Evolutionary conservation across 2,797 vertebrate species (phyloP).

Genomic region (Chaetophractus vellerosus): DNA sequence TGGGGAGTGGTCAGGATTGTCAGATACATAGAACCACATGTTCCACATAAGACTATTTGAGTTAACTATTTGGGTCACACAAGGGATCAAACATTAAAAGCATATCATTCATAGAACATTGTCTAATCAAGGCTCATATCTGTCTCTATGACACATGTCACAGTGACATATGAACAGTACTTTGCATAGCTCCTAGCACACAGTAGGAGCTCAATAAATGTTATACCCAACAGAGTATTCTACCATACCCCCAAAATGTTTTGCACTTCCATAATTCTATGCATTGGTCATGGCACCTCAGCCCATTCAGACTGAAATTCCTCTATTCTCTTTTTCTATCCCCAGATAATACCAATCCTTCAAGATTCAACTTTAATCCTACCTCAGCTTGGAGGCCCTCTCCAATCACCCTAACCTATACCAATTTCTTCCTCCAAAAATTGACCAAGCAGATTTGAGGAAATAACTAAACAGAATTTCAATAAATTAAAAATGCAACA

Average conservation of each 20-base stretch:
- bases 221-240: not conserved
- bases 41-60: not conserved
- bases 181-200: not conserved
- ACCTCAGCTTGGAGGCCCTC: not conserved
- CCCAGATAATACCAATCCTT: not conserved
- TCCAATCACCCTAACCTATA: not conserved
- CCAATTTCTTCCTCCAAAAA: slow-evolving; percentile 9
- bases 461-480: slow-evolving; percentile 40
- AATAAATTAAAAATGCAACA: slow-evolving; percentile 65
- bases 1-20: not conserved
- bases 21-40: not conserved
- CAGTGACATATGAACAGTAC: not conserved
- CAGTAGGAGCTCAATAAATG: not conserved
- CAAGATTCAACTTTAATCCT: not conserved
- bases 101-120: not conserved
- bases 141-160: not conserved
- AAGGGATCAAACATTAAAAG: not conserved
- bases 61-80: not conserved
- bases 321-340: not conserved
- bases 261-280: not conserved
- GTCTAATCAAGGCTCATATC: not conserved
- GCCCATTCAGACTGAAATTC: not conserved
- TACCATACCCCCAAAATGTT: not conserved
- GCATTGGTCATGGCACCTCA: not conserved
- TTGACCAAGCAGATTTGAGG: slow-evolving; percentile 19